A percentile compares a stretch with the other conserved stretches of the same genome.
Conservation (phyloP, 2,113 vertebrate species). For the Indri indri region DNA sequence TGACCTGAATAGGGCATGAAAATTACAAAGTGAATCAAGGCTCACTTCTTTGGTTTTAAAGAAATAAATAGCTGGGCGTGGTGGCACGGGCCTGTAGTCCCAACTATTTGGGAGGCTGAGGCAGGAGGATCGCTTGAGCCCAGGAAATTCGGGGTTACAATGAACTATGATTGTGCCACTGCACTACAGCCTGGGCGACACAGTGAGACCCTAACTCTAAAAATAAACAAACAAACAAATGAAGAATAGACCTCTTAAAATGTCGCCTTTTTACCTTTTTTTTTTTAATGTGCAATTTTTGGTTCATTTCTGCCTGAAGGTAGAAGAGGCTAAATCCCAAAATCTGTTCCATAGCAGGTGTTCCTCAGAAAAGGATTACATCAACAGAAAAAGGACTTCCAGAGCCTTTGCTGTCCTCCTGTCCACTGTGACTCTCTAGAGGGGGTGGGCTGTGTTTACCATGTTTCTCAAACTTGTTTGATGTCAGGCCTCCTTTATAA, state of each 20-base stretch:
- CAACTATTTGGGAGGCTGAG: too few species aligned
- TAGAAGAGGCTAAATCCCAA: neutral
- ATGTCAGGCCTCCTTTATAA: neutral
- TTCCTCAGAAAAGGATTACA: neutral
- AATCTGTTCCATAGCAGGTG: neutral
- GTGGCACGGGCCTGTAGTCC: too few species aligned
- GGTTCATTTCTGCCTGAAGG: neutral
- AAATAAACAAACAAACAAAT: too few species aligned
- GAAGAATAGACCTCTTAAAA: neutral
- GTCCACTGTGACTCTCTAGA: neutral
- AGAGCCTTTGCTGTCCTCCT: fast-evolving
- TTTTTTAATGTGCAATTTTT: neutral
- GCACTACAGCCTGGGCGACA: too few species aligned
- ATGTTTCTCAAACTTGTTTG: neutral
- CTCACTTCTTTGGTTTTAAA: neutral
- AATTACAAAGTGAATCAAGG: neutral
- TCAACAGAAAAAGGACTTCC: neutral
- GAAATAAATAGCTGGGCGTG: too few species aligned
- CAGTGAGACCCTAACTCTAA: too few species aligned
- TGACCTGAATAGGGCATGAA: neutral
- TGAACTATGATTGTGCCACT: too few species aligned
- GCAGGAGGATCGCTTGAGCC: too few species aligned
- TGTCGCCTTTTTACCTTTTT: neutral
- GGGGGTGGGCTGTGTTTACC: neutral
- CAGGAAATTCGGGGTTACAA: too few species aligned